These are phyloP conservation scores for Anoura caudifer DNA, from an alignment of 2,113 vertebrate genomes.

Conservation along the genomic window DNA sequence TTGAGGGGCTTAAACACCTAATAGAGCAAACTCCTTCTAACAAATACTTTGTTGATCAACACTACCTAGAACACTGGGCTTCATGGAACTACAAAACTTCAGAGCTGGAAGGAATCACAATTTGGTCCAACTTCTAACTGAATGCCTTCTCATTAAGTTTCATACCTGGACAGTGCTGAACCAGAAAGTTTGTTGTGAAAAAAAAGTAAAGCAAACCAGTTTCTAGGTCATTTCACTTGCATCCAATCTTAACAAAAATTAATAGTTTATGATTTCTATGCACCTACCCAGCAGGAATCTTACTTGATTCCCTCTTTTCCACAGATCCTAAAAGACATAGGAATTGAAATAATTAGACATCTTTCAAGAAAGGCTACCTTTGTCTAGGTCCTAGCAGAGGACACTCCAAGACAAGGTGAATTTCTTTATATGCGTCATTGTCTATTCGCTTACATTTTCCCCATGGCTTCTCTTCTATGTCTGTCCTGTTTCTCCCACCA, in stretches of 20 bases:
- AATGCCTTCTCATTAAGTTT: background rate
- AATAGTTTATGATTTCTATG: background rate
- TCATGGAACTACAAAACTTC: background rate
- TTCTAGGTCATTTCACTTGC: background rate
- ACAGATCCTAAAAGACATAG: background rate
- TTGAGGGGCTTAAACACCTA: background rate
- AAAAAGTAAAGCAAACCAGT: background rate
- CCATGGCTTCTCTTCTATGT: background rate
- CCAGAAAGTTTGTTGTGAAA: background rate
- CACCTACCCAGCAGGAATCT: background rate
- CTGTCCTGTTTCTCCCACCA: background rate
- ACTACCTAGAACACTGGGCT: background rate
- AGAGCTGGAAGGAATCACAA: background rate
- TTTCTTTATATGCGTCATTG: background rate
- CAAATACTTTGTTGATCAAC: background rate
- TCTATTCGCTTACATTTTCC: background rate
- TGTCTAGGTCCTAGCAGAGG: background rate
- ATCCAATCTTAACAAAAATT: background rate
- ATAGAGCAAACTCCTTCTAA: background rate
- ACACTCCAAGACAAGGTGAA: background rate
- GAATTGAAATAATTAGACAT: background rate
- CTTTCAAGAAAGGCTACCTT: slow-evolving; percentile 11
- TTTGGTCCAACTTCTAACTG: background rate
- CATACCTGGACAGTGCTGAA: background rate
- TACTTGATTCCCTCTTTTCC: background rate